Evolutionary conservation across 64 coral and sea anemone species (phyloP).

Genomic region (Acropora tenuis): DNA sequence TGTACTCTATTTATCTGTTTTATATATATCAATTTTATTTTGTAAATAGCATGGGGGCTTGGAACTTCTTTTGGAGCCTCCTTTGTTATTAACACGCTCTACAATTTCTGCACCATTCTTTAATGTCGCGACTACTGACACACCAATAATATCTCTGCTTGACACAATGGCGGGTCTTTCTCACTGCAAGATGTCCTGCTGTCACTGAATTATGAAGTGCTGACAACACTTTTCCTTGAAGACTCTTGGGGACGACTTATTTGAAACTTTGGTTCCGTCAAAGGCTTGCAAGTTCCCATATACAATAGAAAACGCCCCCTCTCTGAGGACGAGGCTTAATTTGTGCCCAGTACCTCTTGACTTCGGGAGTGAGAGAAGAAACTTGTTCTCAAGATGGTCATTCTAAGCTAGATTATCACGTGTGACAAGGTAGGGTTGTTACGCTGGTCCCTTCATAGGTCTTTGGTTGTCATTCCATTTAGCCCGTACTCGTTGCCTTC

Average conservation of each 20-base stretch:
- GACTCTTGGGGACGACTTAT: neutral
- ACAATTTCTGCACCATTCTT: conserved; percentile 38
- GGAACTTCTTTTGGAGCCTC: neutral
- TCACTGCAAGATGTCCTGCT: conserved; percentile 56
- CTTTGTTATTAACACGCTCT: neutral
- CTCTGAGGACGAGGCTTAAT: too few relatives aligned
- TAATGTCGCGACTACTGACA: conserved; percentile 13
- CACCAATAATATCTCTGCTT: conserved; percentile 38
- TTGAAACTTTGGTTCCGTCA: neutral
- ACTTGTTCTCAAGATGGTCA: neutral
- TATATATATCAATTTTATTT: neutral
- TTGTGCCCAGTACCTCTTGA: conserved; percentile 33
- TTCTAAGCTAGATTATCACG: neutral
- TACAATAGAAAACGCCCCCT: too few relatives aligned
- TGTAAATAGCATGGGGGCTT: neutral
- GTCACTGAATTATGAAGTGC: conserved; percentile 31
- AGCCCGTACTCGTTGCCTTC: neutral
- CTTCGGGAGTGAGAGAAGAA: neutral
- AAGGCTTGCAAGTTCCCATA: too few relatives aligned
- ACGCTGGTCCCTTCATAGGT: neutral
- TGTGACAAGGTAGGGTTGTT: neutral
- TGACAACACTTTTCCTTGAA: conserved; percentile 8
- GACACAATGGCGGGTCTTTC: conserved; percentile 32
- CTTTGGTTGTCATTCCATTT: neutral
- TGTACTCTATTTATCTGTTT: too few relatives aligned